A percentile compares a stretch with the other conserved stretches of the same genome.
phyloP scores from a whole-genome alignment of 2,113 vertebrate genomes.

The Picathartes gymnocephalus region DNA sequence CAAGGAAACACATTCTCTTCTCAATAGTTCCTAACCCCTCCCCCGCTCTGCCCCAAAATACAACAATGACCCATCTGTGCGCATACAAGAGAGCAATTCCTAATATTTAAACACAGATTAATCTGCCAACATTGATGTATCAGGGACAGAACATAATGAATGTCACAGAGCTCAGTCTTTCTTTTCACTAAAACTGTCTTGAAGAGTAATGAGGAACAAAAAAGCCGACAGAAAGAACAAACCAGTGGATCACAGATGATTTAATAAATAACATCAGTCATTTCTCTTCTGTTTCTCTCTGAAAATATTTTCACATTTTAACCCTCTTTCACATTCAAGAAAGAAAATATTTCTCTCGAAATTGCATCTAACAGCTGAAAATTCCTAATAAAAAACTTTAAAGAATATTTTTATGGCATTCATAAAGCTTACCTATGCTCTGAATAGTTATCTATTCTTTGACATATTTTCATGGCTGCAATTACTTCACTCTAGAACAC shows the following conservation, averaged over 20 bases:
- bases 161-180: slow-evolving; percentile 55
- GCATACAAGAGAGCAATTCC: slow-evolving; percentile 41
- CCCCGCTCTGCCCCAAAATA: slow-evolving; percentile 33
- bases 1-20: slow-evolving; percentile 16
- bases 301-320: not conserved
- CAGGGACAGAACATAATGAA: slow-evolving; percentile 56
- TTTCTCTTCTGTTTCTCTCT: not conserved
- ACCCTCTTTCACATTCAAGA: not conserved
- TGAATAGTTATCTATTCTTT: not conserved
- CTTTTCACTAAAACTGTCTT: slow-evolving; percentile 47
- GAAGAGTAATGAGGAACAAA: slow-evolving; percentile 33
- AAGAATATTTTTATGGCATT: not conserved
- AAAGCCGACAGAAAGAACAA: not conserved
- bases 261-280: not conserved
- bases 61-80: slow-evolving; percentile 68
- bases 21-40: not conserved
- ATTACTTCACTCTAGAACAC: not conserved
- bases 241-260: not conserved
- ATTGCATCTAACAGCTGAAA: not conserved
- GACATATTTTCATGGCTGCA: not conserved
- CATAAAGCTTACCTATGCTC: not conserved
- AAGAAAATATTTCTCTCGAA: not conserved
- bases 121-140: slow-evolving; percentile 32
- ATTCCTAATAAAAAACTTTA: not conserved
- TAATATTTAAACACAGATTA: slow-evolving; percentile 52